Base-by-base conservation (phyloP, 2,113 vertebrate species). In the Ptilorrhoa leucosticta region DNA sequence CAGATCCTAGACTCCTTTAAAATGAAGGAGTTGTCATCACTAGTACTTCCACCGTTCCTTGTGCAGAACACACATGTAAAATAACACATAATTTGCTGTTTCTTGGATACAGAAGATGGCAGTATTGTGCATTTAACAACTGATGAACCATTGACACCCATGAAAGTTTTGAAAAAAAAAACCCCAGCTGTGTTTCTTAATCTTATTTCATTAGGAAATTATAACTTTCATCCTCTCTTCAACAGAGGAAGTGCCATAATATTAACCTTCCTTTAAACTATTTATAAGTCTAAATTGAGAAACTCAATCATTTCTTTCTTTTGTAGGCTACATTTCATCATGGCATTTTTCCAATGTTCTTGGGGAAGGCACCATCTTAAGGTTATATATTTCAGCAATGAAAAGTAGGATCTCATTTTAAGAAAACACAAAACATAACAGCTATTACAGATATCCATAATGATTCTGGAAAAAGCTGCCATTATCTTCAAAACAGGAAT, bases 51-150 rank as follows among this genome's bases (percentile, higher is more conserved):
- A 31, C 11, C n/a, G 31, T 56, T 92, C 44, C 42, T 73, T 44
- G 35, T 75, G 44, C 57, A 72, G 54, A 73, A 60, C 47, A 45
- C 56, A 58, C 20, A 7, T 70, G 47, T 56, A 75, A 56, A 86
- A 40, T 35, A 50, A 22, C 37, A 42, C 7, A 0, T 48, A 39
- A 83, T 64, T 81, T 71, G 15, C 85, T 78, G 50, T 89, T 86
- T 28, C 22, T 76, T 76, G 47, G 39, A 2, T 93, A 60, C 96
- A 93, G 96, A 47, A 96, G 96, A 42, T 96, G 96, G 96, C 96
- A 96, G 92, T 90, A 64, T 95, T 94, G 94, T 81, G 93, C 90
- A 68, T 81, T 96, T 86, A 81, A 82, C 68, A 64, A 20, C 33
- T 51, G 69, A 40, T 48, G 47, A 63, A 16, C 60, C 7, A 4